A percentile compares a stretch with the other conserved stretches of the same genome.
Conservation (phyloP, 2,113 vertebrate species). For the Pelodiscus sinensis region DNA sequence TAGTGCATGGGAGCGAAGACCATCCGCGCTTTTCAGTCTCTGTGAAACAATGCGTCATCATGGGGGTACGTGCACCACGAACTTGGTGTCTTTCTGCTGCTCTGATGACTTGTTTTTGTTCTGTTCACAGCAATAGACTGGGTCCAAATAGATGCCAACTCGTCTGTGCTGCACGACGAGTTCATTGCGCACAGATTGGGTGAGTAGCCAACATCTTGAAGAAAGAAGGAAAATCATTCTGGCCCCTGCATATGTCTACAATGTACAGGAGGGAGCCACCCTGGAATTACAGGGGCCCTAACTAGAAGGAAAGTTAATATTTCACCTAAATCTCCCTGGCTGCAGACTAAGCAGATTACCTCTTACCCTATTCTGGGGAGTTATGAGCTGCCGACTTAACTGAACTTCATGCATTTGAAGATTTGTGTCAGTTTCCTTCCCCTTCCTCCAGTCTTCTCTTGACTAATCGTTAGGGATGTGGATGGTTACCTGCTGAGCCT, state of each 20-base stretch:
- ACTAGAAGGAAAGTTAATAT: neutral
- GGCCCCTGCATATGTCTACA: neutral
- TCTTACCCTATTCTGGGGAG: neutral
- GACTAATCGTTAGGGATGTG: too few species aligned
- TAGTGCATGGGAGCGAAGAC: rapidly evolving
- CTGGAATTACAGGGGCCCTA: neutral
- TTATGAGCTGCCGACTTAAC: neutral
- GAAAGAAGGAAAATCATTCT: neutral
- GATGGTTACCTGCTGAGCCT: too few species aligned
- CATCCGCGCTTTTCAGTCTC: rapidly evolving
- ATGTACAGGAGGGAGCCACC: too few species aligned
- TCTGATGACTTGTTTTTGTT: neutral
- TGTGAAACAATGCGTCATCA: rapidly evolving
- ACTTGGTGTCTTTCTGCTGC: rapidly evolving
- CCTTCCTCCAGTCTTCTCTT: too few species aligned
- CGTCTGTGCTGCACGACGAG: conserved; percentile 97
- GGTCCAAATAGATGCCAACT: conserved; percentile 99
- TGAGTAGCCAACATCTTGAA: conserved; percentile 60
- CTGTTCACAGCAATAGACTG: conserved; percentile 91
- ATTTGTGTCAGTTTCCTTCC: neutral
- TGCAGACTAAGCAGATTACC: neutral
- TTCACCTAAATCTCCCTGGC: neutral
- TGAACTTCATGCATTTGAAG: neutral
- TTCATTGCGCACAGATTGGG: conserved; percentile 97
- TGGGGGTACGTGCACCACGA: rapidly evolving